These are phyloP conservation scores for human DNA, from an alignment of 2,113 vertebrate species.

Conservation along the genomic window GRCh38 chr5:61089001-61089500, in stretches of 20 bases:
- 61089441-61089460: slow-evolving; percentile 42
- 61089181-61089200: slow-evolving; percentile 93
- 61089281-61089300: slow-evolving; percentile 74
- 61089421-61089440: not conserved
- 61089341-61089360: slow-evolving; percentile 68
- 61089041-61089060: slow-evolving; percentile 65
- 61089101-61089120: slow-evolving; percentile 89
- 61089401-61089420: slow-evolving; percentile 16
- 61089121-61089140: slow-evolving; percentile 92
- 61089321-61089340: slow-evolving; percentile 45
- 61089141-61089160: slow-evolving; percentile 89
- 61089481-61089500: slow-evolving; percentile 1
- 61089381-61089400: slow-evolving; percentile 48
- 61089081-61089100: slow-evolving; percentile 61
- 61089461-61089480: not conserved
- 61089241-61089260: slow-evolving; percentile 82
- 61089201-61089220: slow-evolving; percentile 93
- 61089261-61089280: slow-evolving; percentile 83
- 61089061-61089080: slow-evolving; percentile 71
- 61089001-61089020: slow-evolving; percentile 63
- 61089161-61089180: slow-evolving; percentile 91
- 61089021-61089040: slow-evolving; percentile 66
- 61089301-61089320: slow-evolving; percentile 63
- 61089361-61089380: slow-evolving; percentile 71
- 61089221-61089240: slow-evolving; percentile 89